Evolutionary conservation across 37 sponge, comb jelly and placozoan genomes (phyloP).

Genomic region (Cladorhizidae sp.): DNA sequence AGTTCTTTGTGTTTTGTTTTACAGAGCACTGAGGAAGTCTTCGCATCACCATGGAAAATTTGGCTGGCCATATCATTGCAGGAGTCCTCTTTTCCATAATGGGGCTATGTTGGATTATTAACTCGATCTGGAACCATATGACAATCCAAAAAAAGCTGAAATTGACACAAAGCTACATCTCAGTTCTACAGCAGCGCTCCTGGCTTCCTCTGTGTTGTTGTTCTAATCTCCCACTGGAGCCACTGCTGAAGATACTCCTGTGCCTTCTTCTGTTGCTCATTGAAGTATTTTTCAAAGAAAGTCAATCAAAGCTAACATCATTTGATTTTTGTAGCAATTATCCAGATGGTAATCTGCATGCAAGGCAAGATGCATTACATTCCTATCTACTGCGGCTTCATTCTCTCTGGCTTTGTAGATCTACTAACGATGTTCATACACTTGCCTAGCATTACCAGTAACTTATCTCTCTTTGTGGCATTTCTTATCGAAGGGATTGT

Average conservation of each 20-base stretch:
- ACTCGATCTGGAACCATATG: constrained; percentile 12
- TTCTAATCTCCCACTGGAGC: no score
- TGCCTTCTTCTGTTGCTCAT: no score
- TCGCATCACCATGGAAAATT: constrained; percentile 37
- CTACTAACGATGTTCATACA: constrained; percentile 18
- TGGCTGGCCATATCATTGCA: no score
- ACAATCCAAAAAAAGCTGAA: background rate
- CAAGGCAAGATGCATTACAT: constrained; percentile 27
- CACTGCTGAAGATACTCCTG: no score
- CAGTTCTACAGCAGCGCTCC: no score
- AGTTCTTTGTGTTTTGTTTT: no score
- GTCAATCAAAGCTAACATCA: background rate
- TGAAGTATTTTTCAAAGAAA: background rate
- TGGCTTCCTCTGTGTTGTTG: no score
- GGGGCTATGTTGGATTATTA: constrained; percentile 41
- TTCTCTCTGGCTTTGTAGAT: constrained; percentile 62
- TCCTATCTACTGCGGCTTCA: no score
- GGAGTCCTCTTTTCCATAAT: constrained; percentile 47
- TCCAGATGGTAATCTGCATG: background rate
- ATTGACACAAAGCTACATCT: no score
- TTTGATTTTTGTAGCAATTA: background rate
- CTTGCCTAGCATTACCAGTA: constrained; percentile 38
- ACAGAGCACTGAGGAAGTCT: no score
- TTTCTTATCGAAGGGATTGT: constrained; percentile 53
- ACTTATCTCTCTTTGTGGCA: constrained; percentile 40